Evolutionary conservation across 1,140 invertebrate species (phyloP).

Genomic region (Temnothorax longispinosus): DNA sequence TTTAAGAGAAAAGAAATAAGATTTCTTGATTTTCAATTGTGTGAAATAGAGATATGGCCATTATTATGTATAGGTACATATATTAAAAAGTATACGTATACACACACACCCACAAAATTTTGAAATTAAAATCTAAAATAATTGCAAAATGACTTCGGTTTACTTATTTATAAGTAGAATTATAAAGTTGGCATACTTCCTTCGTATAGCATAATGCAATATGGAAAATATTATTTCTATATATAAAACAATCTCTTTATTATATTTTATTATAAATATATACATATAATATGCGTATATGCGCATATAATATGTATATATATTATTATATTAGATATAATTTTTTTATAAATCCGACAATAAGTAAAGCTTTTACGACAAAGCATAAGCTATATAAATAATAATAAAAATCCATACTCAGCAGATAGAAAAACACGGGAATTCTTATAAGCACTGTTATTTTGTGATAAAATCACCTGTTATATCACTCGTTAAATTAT

Average conservation of each 20-base stretch:
- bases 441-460: not conserved
- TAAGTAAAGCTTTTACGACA: not conserved
- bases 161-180: not conserved
- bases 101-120: not conserved
- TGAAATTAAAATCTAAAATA: constrained; percentile 15
- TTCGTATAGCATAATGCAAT: not conserved
- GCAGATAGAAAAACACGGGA: not conserved
- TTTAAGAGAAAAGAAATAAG: not conserved
- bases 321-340: not conserved
- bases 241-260: not conserved
- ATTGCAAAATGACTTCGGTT: not conserved
- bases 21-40: not conserved
- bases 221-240: not conserved
- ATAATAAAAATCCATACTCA: not conserved
- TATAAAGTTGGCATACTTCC: not conserved
- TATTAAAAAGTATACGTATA: not conserved
- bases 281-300: no score
- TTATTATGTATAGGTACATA: not conserved
- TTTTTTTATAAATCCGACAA: not conserved
- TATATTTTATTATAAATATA: not conserved
- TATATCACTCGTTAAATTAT: constrained; percentile 11
- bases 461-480: not conserved
- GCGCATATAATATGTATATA: no score
- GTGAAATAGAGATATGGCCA: not conserved
- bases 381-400: not conserved